Conservation (phyloP, 2,797 vertebrate genomes). For the Anabacerthia variegaticeps region DNA sequence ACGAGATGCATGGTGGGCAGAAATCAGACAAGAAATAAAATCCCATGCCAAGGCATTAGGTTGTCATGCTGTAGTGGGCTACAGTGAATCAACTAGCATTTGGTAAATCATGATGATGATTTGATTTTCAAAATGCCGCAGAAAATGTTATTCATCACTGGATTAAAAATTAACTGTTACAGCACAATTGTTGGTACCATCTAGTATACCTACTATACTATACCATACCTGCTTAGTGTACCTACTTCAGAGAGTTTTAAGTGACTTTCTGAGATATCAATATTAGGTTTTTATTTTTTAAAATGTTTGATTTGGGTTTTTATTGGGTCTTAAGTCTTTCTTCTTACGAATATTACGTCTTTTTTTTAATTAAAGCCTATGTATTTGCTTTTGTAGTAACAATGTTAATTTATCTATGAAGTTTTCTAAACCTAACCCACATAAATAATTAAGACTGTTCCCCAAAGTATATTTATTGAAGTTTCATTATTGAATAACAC, state of each 20-base stretch:
- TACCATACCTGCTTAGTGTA: background rate
- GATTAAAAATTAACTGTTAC: background rate
- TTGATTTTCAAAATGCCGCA: conserved; percentile 51
- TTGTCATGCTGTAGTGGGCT: conserved; percentile 97
- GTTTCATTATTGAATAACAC: background rate
- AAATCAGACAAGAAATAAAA: conserved; percentile 99
- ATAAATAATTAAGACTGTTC: background rate
- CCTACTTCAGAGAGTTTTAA: background rate
- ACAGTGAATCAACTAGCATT: conserved; percentile 98
- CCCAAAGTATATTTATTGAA: background rate
- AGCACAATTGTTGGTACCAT: background rate
- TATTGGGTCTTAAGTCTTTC: background rate
- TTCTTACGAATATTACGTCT: background rate
- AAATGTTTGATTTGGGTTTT: background rate
- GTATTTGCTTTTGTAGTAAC: background rate
- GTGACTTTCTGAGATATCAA: background rate
- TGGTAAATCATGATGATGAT: conserved; percentile 83
- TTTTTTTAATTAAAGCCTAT: background rate
- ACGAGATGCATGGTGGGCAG: conserved; percentile 98
- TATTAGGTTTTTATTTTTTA: background rate
- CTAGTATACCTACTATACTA: background rate
- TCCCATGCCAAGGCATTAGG: conserved; percentile 98
- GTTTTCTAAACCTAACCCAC: background rate
- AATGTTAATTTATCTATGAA: background rate
- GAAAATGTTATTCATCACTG: background rate